Evolutionary conservation across 1,140 invertebrate species (phyloP).

Genomic region (Chionoecetes opilio): DNA sequence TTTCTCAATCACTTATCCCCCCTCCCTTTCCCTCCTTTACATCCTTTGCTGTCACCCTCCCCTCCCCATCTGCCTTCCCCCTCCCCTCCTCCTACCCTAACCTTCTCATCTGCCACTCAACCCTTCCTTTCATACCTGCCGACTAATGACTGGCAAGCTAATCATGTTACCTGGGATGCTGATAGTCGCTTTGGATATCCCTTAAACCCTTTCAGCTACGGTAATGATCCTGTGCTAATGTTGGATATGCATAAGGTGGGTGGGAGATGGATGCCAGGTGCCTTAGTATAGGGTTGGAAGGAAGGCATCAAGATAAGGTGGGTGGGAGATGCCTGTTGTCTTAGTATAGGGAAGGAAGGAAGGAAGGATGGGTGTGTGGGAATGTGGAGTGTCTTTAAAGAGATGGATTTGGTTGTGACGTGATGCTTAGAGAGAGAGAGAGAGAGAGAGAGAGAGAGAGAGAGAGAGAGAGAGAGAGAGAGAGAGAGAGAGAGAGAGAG

Average conservation of each 20-base stretch:
- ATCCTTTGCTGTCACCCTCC: background rate
- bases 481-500: background rate
- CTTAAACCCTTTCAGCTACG: background rate
- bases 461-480: slow-evolving; percentile 8
- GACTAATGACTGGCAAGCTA: background rate
- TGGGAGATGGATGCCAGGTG: background rate
- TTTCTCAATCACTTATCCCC: too few relatives aligned
- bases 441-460: background rate
- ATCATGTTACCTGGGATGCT: background rate
- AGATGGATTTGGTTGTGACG: background rate
- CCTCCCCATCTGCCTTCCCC: too few relatives aligned
- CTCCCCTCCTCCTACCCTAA: too few relatives aligned
- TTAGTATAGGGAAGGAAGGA: too few relatives aligned
- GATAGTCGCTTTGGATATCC: background rate
- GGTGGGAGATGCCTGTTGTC: background rate
- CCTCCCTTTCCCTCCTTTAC: too few relatives aligned
- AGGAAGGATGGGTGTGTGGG: background rate
- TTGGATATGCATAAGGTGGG: background rate
- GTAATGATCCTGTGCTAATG: background rate
- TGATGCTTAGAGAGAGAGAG: background rate
- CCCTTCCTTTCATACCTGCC: background rate
- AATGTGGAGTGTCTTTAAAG: background rate
- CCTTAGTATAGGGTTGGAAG: too few relatives aligned
- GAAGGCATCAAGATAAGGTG: too few relatives aligned
- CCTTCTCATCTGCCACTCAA: background rate